Evolutionary conservation across 2,888 invertebrate genomes (phyloP).

Genomic region (Tinea trinotella): DNA sequence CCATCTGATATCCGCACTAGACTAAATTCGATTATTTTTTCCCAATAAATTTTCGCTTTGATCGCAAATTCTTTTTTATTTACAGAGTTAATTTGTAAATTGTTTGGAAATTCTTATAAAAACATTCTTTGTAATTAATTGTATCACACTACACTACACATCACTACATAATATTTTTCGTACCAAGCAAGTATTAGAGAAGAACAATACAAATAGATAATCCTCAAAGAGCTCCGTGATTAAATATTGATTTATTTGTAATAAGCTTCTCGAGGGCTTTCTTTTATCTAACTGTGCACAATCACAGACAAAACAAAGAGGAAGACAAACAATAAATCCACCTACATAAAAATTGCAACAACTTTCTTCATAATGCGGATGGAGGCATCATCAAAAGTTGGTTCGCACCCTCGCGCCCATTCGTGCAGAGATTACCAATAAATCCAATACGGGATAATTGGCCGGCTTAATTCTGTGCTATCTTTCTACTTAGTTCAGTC

Average conservation of each 20-base stretch:
- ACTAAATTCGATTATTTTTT: constrained; percentile 3
- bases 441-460: constrained; percentile 74
- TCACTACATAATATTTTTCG: no score
- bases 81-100: not conserved
- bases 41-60: constrained; percentile 4
- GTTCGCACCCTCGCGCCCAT: constrained; percentile 72
- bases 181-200: no score
- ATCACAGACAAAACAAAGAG: constrained; percentile 54
- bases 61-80: not conserved
- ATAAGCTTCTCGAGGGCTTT: constrained; percentile 48
- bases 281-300: constrained; percentile 62
- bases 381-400: constrained; percentile 71
- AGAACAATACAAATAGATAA: constrained; percentile 3
- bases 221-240: constrained; percentile 33
- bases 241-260: constrained; percentile 55
- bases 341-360: constrained; percentile 70
- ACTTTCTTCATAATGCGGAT: constrained; percentile 70
- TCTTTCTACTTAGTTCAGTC: constrained; percentile 73
- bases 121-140: no score
- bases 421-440: constrained; percentile 74
- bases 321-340: constrained; percentile 64
- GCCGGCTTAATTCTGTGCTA: constrained; percentile 73
- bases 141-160: no score
- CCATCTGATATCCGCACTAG: not conserved
- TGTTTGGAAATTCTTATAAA: no score